Evolutionary conservation across 1,140 invertebrate genomes (phyloP).

Genomic region (Drosophila pachea): DNA sequence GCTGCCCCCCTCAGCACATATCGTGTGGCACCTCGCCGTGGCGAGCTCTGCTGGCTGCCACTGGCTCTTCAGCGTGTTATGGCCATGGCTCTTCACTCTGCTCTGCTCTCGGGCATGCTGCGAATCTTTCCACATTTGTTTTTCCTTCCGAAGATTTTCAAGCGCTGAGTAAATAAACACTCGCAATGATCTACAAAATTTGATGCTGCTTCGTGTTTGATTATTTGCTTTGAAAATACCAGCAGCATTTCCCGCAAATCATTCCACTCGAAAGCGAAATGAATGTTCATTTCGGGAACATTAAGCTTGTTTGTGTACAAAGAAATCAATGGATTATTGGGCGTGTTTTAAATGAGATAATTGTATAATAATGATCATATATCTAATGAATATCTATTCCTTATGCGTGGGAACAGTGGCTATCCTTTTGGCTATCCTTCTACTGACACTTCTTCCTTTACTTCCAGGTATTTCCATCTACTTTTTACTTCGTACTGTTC

Average conservation of each 20-base stretch:
- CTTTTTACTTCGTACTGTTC: too few species aligned
- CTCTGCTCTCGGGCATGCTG: slow-evolving; percentile 43
- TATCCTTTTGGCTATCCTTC: too few species aligned
- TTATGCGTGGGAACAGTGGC: too few species aligned
- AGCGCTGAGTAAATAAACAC: slow-evolving; percentile 50
- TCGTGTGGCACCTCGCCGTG: slow-evolving; percentile 59
- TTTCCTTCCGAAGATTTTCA: slow-evolving; percentile 53
- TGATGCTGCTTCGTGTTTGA: slow-evolving; percentile 26
- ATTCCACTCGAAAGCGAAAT: too few species aligned
- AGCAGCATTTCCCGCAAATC: slow-evolving; percentile 10
- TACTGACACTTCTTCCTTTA: too few species aligned
- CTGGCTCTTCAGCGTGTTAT: slow-evolving; percentile 23
- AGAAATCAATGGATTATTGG: too few species aligned
- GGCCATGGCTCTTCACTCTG: background rate
- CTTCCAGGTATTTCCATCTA: too few species aligned
- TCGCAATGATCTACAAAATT: slow-evolving; percentile 23
- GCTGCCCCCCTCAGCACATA: slow-evolving; percentile 35
- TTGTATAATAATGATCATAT: too few species aligned
- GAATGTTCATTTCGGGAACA: too few species aligned
- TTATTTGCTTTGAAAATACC: slow-evolving; percentile 47
- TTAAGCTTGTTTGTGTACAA: too few species aligned
- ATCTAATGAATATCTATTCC: too few species aligned
- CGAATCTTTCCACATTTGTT: slow-evolving; percentile 68
- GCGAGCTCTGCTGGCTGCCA: slow-evolving; percentile 11
- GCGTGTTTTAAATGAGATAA: too few species aligned